phyloP scores from a whole-genome alignment of 2,888 invertebrate genomes.

The Cerastoderma edule region DNA sequence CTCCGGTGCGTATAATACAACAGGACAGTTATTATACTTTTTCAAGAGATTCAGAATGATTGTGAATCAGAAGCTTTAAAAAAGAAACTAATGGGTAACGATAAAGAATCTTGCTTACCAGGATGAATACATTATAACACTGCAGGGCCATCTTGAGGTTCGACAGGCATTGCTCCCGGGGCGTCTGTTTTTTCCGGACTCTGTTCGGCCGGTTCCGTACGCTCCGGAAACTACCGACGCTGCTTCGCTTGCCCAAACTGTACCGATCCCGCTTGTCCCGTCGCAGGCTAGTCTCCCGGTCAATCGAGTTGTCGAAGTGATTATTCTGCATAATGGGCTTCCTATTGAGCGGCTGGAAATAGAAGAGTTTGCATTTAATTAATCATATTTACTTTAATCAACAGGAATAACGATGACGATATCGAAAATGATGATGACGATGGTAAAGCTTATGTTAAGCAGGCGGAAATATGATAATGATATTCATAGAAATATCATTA shows the following conservation, averaged over 20 bases:
- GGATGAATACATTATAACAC: conserved; percentile 70
- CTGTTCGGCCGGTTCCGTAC: conserved; percentile 37
- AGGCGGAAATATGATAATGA: too few species aligned
- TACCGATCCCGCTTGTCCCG: conserved; percentile 47
- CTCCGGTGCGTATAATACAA: too few species aligned
- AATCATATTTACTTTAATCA: too few species aligned
- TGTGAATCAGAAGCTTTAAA: too few species aligned
- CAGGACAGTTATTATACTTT: too few species aligned
- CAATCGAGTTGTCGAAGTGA: conserved; percentile 48
- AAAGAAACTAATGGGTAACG: neutral
- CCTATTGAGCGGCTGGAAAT: conserved; percentile 63
- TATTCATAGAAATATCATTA: too few species aligned
- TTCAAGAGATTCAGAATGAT: too few species aligned
- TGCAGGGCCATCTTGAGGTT: conserved; percentile 65
- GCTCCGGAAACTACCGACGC: conserved; percentile 44
- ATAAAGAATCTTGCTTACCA: conserved; percentile 53
- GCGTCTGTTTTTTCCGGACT: conserved; percentile 46
- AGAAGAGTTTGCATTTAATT: too few species aligned
- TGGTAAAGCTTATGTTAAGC: too few species aligned
- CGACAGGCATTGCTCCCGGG: conserved; percentile 52
- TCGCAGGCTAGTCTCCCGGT: conserved; percentile 42
- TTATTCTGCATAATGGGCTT: conserved; percentile 45
- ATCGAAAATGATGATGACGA: too few species aligned
- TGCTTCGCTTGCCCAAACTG: conserved; percentile 43
- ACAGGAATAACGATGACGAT: too few species aligned